Percentiles rank a stretch among this genome's conserved stretches.
Conservation (phyloP, 2,797 vertebrate genomes). For the Neomorphus geoffroyi region DNA sequence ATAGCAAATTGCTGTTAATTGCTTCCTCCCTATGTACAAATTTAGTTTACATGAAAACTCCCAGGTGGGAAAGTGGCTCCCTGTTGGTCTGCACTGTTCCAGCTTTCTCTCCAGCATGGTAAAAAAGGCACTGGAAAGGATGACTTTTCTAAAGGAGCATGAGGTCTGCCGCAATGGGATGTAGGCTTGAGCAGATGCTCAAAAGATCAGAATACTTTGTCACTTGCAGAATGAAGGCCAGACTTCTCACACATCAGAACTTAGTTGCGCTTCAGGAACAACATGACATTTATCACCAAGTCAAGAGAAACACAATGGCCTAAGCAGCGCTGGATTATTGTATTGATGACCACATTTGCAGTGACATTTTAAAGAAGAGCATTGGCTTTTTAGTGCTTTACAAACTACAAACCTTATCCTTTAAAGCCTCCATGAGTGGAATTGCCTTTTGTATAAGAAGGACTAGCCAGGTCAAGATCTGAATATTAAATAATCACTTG, state of each 20-base stretch:
- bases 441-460: not conserved
- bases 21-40: not conserved
- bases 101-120: not conserved
- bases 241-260: not conserved
- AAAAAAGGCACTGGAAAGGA: not conserved
- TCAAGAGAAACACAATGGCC: not conserved
- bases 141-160: not conserved
- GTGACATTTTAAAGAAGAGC: conserved; percentile 47
- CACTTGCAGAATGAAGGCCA: not conserved
- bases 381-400: conserved; percentile 19
- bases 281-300: not conserved
- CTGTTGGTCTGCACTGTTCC: not conserved
- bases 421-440: not conserved
- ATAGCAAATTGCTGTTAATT: not conserved
- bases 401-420: not conserved
- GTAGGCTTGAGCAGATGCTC: not conserved
- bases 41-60: not conserved
- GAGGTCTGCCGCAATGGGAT: not conserved
- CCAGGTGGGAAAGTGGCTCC: not conserved
- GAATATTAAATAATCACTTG: conserved; percentile 21
- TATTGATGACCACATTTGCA: not conserved
- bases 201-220: not conserved
- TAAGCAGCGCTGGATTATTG: not conserved
- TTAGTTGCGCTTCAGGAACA: not conserved
- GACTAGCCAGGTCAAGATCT: not conserved